Evolutionary conservation across 2,113 vertebrate genomes (phyloP), one percentile per base, ranked within the genome.

Genomic region (Tachysurus fulvidraco): DNA sequence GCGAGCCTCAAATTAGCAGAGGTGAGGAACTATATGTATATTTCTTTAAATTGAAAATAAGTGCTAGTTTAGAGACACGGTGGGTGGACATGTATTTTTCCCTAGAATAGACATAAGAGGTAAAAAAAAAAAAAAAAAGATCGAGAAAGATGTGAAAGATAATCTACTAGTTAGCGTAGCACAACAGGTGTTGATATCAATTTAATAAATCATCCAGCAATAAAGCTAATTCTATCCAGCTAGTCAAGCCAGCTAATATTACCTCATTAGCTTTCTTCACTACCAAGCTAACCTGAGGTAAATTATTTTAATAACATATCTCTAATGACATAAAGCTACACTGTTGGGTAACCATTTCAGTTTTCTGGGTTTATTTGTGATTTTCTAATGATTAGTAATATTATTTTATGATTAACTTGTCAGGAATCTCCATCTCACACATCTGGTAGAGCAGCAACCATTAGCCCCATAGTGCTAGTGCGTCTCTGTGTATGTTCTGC

Each of bases 11-110:
- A 9, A 50, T 62, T 41, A 83, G 76, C 83, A 92, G 90, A 92
- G 95, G 94, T 95, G 83, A 94, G 93, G 30, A 21, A 41, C 30
- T 74, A 21, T 81, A 25, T 81, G 55, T 25, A 60, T 41, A 6
- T 6, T 78, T 1, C 30, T 36, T 28, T 28, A 1, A 11, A 55
- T 19, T 78, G 50, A 30, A 79, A 79, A 55, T 11, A 76, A 2
- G 14, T 55, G n/a, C 7, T 57, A 55, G 52, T 36, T 79, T 80
- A 78, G 14, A 30, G 50, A 4, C n/a, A 16, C 13, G 17, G 50
- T 7, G 50, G 23, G 11, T 36, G 36, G 36, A 4, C 46, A 55
- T 28, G 2, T 54, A 16, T 9, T 13, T 11, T 50, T 77, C 13
- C 25, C 17, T 21, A 17, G 11, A 1, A 25, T 30, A 44, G 69